Evolutionary conservation across 1,140 invertebrate genomes (phyloP).

Genomic region (Drosophila ficusphila): DNA sequence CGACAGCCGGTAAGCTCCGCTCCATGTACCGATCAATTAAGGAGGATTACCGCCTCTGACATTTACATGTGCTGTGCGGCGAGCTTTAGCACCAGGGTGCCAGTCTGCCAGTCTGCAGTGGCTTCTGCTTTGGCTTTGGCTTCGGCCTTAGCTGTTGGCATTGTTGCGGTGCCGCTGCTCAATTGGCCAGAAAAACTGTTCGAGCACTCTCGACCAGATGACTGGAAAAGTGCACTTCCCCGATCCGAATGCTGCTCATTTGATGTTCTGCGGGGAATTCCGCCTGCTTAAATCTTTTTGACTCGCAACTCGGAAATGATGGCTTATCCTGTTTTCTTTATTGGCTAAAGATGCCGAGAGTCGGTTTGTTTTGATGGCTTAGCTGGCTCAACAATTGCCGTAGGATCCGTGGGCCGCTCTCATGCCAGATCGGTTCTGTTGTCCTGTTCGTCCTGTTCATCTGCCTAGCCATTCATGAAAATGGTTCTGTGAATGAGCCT

Average conservation of each 20-base stretch:
- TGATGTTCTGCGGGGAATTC: constrained; percentile 68
- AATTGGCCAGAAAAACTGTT: constrained; percentile 78
- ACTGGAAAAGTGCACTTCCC: constrained; percentile 64
- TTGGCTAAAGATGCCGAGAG: constrained; percentile 69
- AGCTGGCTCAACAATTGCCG: constrained; percentile 62
- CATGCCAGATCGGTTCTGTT: constrained; percentile 24
- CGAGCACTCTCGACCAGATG: constrained; percentile 72
- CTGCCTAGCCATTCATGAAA: constrained; percentile 49
- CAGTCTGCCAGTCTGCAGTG: too few relatives aligned
- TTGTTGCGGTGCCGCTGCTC: constrained; percentile 53
- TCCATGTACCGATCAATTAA: constrained; percentile 76
- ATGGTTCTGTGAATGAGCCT: constrained; percentile 28
- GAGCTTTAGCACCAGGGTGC: constrained; percentile 60
- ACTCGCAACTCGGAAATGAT: constrained; percentile 80
- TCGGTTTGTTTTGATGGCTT: constrained; percentile 68
- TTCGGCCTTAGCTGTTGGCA: too few relatives aligned
- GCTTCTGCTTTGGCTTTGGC: too few relatives aligned
- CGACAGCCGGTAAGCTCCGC: constrained; percentile 75
- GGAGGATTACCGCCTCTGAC: constrained; percentile 67
- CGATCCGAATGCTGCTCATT: constrained; percentile 21
- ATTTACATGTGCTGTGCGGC: constrained; percentile 76
- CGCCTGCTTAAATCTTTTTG: constrained; percentile 81
- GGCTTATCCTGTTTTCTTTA: constrained; percentile 82
- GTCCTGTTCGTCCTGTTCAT: constrained; percentile 31
- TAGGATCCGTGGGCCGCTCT: constrained; percentile 14